Evolutionary conservation across 2,888 invertebrate genomes (phyloP), one percentile per base, ranked within the genome.

Genomic region (Anthrax anthrax): DNA sequence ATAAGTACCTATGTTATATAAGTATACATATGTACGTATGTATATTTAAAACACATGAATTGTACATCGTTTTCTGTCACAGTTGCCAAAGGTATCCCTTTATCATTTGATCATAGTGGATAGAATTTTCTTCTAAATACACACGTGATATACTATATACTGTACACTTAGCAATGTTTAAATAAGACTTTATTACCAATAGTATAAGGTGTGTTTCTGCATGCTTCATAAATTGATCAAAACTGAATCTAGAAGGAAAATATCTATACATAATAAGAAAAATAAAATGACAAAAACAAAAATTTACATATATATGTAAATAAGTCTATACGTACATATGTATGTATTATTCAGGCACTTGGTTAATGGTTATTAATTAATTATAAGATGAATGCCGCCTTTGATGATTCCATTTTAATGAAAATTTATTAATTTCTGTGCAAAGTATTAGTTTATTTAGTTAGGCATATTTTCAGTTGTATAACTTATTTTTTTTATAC

Each of bases 321-420:
- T 4, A 23, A 23, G 23, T 23, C 23, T 8, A 8, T 23, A 6
- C 23, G 8, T 23, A 23, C 37, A 40, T 45, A 41, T 23, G 23
- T 23, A 23, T 23, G 40, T n/a, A n/a, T 39, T 18, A 34, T 34
- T 46, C 42, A 42, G 44, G 50, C 49, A 44, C 39, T 47, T 49
- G 39, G 41, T 46, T 46, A 51, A 51, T 51, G 44, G 18, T 29
- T 19, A 12, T 42, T 47, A 42, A 51, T 51, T 51, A 51, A 51
- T 51, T 47, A 49, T 18, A 37, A 34, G 27, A 16, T 39, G 46
- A 48, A 46, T 39, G 51, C 51, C 55, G 53, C 51, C 55, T 55
- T 55, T 55, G 55, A 55, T 55, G 54, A 55, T 55, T 54, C 50
- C 53, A 52, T 54, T 54, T 54, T 55, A 55, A 55, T 55, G 55